Base-by-base conservation (phyloP, 2,888 invertebrate genomes). In the Antitype chi region DNA sequence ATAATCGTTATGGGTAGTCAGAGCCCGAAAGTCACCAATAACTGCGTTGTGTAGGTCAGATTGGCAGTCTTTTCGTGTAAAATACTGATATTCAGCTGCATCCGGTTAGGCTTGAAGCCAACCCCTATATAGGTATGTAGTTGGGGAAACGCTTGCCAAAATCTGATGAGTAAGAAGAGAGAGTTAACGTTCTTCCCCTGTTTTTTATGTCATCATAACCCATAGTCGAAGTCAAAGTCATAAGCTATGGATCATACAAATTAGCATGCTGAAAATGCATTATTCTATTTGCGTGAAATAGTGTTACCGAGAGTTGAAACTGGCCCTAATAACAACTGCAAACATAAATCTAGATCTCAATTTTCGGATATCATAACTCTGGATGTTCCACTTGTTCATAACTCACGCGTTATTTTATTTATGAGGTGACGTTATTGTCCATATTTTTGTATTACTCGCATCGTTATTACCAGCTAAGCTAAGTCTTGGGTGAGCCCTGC, bases 291-390 rank as follows among this genome's bases (percentile, higher is more conserved):
- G 25, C 52, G 15, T 69, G 76, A 66, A 23, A 38, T 76, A 82
- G 11, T 67, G n/a, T 69, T 13, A 23, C 49, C 38, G 25, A 62
- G 38, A 76, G 57, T 57, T 68, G 25, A 62, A 68, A 67, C 70
- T 70, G 17, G 28, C 60, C 38, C 63, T 73, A 85, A 85, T 72
- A 76, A 76, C 68, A 68, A 68, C 69, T 60, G 64, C 69, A 70
- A 38, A 69, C 74, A 84, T 86, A 78, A 86, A 86, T 86, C 74
- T 71, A 82, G 83, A 82, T 86, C 83, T 70, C 70, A 82, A 74
- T 86, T 82, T 71, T 82, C 68, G 74, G 73, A 86, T 74, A 70
- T 55, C 77, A 76, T 82, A 77, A 77, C 86, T 86, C 71, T 57
- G 84, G 67, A 72, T 82, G 72, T 83, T 69, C 70, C 78, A 82